Evolutionary conservation across 1,140 invertebrate species (phyloP), one percentile per base, ranked within the genome.

Genomic region (Drusus annulatus): DNA sequence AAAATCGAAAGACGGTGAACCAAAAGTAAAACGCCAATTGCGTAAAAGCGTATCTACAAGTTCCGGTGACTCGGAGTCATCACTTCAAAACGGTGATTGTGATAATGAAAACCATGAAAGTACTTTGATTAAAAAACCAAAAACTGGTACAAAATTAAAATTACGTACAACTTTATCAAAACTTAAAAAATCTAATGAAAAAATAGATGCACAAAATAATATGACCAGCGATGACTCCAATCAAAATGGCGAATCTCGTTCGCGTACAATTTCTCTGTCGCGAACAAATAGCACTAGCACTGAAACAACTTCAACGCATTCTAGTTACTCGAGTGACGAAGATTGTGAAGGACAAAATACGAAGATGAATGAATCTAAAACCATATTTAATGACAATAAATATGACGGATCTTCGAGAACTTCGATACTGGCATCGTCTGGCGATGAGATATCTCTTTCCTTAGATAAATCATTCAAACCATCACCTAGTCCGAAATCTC

Each of bases 401-500:
- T 79, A 77, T 71, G 82, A 80, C 1, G 86, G 84, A 52, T 90
- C 90, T 0, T 90, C 90, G 0, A 87, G 87, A 80, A 91, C 89
- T 0, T 90, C 90, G 45, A 80, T 88, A 0, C 84, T 91, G 23
- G 88, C 89, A 71, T 91, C 91, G 7, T 92, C 91, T 7, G 89
- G 90, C 7, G 91, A 93, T 84, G 92, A 93, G 82, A 85, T 88
- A 19, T 91, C 91, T 5, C 79, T 90, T 63, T 87, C 88, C 28
- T 87, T 84, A 16, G 92, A 93, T 76, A 90, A 90, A 85, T 91
- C 91, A 7, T 88, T 89, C 1, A 90, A 90, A 84, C 90, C 90
- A 36, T 86, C 87, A 5, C 90, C 91, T 0, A 90, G 87, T 84
- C 85, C 88, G 3, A 87, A 87, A 84, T 85, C 86, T 4, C 88